Evolutionary conservation across 2,113 vertebrate genomes (phyloP), one percentile per base, ranked within the genome.

Genomic region (Pluvialis apricaria): DNA sequence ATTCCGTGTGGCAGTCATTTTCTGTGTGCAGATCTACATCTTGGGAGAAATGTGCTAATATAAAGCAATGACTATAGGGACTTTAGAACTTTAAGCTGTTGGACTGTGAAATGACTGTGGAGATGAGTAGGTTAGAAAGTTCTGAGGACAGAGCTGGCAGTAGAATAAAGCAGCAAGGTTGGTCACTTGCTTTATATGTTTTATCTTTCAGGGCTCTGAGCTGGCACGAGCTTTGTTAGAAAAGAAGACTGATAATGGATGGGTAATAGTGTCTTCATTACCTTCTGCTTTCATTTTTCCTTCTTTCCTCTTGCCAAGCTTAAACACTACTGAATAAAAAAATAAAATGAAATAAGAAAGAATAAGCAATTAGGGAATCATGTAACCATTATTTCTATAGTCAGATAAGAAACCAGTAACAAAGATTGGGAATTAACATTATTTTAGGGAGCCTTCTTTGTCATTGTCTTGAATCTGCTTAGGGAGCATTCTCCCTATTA

Each of bases 181-280:
- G 71, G 36, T 90, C 36, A 82, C 11, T 54, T 61, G 12, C 7
- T 78, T 86, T 92, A 32, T 86, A 15, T 51, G 51, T 91, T 32
- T 80, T 84, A 24, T 7, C 4, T 89, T 85, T 10, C 91, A 99
- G 99, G 98, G 98, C 86, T 97, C 98, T 2, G 99, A 99, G 61
- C 98, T 98, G 79, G 97, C 98, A 40, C 98, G 98, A 64, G 96
- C 98, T 92, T 97, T 99, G 89, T 98, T 98, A 81, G 99, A 99
- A 88, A 99, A 98, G 96, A 99, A 85, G 68, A 97, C 92, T 22
- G 98, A 98, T 22, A 94, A 98, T 14, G 98, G 98, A 87, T 98
- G 98, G 98, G 99, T 99, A 96, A 98, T 98, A 98, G 17, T 66
- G 14, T 85, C 49, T 89, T 91, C 29, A 29, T 82, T 54, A 38